Evolutionary conservation across 2,113 vertebrate genomes (phyloP).

Genomic region (Lates calcarifer): DNA sequence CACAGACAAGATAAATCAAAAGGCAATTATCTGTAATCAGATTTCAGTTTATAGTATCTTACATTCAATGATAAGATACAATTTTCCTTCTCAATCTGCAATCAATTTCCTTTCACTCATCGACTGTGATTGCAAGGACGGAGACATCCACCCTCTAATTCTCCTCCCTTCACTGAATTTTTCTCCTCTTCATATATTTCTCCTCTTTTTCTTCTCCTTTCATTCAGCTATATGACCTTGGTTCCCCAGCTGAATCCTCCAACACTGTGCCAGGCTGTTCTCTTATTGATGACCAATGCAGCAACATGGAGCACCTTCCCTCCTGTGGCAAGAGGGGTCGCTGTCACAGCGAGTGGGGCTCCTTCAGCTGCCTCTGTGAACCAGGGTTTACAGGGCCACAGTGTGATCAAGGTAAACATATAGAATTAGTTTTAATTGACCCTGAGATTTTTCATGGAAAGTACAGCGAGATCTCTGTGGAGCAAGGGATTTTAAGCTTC

Average conservation of each 20-base stretch:
- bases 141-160: not conserved
- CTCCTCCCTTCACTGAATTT: not conserved
- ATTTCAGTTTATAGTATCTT: not conserved
- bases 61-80: not conserved
- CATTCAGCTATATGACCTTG: constrained; percentile 87
- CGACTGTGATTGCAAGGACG: constrained; percentile 4
- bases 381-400: constrained; percentile 85
- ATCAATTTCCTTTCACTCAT: constrained; percentile 14
- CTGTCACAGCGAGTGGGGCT: constrained; percentile 86
- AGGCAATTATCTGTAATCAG: not conserved
- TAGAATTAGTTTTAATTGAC: constrained; percentile 7
- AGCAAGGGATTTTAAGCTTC: constrained; percentile 18
- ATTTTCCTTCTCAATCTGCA: not conserved
- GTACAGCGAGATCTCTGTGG: constrained; percentile 18
- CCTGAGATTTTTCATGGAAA: constrained; percentile 18
- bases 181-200: not conserved
- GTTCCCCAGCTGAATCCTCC: constrained; percentile 86
- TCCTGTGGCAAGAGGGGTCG: constrained; percentile 85
- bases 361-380: constrained; percentile 86
- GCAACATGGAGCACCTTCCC: constrained; percentile 76
- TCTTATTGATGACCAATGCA: constrained; percentile 86
- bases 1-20: not conserved
- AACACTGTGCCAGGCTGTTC: constrained; percentile 85
- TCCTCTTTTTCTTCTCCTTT: constrained; percentile 22
- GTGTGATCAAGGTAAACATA: constrained; percentile 87